Conservation (phyloP, 1,140 invertebrate species). For the Saxidomus purpurata region DNA sequence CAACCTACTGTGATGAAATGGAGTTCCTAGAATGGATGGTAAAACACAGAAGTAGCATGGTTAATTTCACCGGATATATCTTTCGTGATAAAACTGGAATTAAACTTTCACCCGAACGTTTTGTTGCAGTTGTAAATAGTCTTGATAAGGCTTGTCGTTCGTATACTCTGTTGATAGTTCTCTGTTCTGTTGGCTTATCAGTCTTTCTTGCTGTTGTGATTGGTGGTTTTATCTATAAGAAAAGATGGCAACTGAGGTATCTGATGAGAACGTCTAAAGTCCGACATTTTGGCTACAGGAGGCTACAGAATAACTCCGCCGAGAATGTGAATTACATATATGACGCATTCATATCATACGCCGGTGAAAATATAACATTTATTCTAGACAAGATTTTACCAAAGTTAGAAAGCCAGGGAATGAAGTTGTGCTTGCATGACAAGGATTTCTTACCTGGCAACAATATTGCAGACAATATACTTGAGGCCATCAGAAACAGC, state of each 20-base stretch:
- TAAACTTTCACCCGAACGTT: neutral
- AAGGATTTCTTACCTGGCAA: slow-evolving; percentile 79
- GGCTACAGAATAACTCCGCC: neutral
- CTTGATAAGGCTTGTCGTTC: neutral
- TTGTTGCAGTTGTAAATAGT: neutral
- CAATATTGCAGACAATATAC: slow-evolving; percentile 89
- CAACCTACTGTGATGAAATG: slow-evolving; percentile 28
- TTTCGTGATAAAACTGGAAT: neutral
- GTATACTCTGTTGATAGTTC: slow-evolving; percentile 15
- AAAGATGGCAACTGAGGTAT: slow-evolving; percentile 59
- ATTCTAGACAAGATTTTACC: slow-evolving; percentile 61
- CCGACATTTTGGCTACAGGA: slow-evolving; percentile 36
- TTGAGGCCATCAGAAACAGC: slow-evolving; percentile 89
- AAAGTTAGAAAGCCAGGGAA: slow-evolving; percentile 64
- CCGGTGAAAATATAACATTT: slow-evolving; percentile 66
- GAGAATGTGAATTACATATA: slow-evolving; percentile 57
- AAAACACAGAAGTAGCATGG: slow-evolving; percentile 25
- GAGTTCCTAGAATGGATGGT: slow-evolving; percentile 42
- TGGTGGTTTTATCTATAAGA: slow-evolving; percentile 37
- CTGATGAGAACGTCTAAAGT: slow-evolving; percentile 42
- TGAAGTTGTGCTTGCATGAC: slow-evolving; percentile 76
- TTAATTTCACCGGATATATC: neutral
- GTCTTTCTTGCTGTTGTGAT: slow-evolving; percentile 11
- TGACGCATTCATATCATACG: slow-evolving; percentile 77
- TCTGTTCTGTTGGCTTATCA: neutral